Evolutionary conservation across 1,140 invertebrate genomes (phyloP).

Genomic region (Drosophila melanica): DNA sequence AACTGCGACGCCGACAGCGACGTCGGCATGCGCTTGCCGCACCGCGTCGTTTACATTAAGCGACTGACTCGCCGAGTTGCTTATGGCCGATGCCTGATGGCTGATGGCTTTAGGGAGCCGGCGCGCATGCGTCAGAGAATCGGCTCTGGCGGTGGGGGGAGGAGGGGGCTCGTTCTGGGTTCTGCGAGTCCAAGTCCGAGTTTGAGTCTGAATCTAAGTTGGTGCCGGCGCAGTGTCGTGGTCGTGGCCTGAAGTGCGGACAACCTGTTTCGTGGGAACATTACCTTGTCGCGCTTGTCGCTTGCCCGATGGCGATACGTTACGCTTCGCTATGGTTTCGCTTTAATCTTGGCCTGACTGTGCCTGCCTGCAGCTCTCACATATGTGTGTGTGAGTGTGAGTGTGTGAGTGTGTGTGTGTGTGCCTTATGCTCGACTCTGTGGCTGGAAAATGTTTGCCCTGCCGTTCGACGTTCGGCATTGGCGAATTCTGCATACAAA

Average conservation of each 20-base stretch:
- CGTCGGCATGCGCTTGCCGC: slow-evolving; percentile 72
- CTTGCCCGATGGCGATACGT: slow-evolving; percentile 78
- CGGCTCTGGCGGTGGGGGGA: too few species aligned
- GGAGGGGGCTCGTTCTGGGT: slow-evolving; percentile 21
- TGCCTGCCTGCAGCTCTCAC: slow-evolving; percentile 49
- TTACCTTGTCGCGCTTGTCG: slow-evolving; percentile 83
- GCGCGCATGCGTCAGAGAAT: slow-evolving; percentile 63
- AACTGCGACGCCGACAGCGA: slow-evolving; percentile 25
- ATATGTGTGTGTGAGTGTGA: slow-evolving; percentile 17
- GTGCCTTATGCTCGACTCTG: slow-evolving; percentile 21
- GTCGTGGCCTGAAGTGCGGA: slow-evolving; percentile 81
- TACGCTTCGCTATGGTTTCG: slow-evolving; percentile 82
- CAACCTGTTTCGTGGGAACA: slow-evolving; percentile 84
- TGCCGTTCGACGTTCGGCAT: slow-evolving; percentile 36
- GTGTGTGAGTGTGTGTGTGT: slow-evolving; percentile 27
- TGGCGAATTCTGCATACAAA: slow-evolving; percentile 73
- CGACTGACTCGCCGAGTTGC: slow-evolving; percentile 39
- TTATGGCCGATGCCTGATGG: slow-evolving; percentile 8
- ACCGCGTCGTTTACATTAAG: slow-evolving; percentile 75
- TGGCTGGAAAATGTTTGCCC: slow-evolving; percentile 53
- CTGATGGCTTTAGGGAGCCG: slow-evolving; percentile 28
- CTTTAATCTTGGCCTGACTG: slow-evolving; percentile 68
- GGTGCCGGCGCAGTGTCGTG: slow-evolving; percentile 57
- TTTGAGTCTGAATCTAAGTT: slow-evolving; percentile 14
- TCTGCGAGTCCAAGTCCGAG: slow-evolving; percentile 17